Conservation (phyloP, 2,113 vertebrate genomes). For the Upupa epops region DNA sequence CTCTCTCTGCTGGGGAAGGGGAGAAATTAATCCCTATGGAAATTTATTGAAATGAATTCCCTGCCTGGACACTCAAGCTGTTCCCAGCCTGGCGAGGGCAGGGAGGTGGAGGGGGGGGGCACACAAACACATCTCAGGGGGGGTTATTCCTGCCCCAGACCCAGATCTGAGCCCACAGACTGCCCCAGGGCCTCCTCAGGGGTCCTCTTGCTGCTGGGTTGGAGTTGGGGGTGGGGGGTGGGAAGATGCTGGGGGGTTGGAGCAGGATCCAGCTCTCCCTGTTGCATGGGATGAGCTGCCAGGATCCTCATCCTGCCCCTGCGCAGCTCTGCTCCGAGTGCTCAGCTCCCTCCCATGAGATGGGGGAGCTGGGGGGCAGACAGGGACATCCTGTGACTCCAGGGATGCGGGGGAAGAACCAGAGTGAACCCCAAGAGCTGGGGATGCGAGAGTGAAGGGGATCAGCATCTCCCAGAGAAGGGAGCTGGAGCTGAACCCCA, state of each 20-base stretch:
- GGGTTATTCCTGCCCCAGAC: neutral
- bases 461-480: neutral
- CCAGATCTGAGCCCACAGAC: neutral
- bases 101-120: fast-evolving
- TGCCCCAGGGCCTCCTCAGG: neutral
- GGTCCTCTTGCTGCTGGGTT: neutral
- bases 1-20: neutral
- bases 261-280: neutral
- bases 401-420: neutral
- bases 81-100: neutral
- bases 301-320: neutral
- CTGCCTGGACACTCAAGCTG: slow-evolving; percentile 31
- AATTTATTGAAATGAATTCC: slow-evolving; percentile 80
- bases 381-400: neutral
- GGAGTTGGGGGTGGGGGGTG: too few species aligned
- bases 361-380: neutral
- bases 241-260: neutral
- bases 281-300: fast-evolving
- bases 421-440: neutral
- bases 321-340: fast-evolving
- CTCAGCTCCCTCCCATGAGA: neutral
- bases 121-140: fast-evolving
- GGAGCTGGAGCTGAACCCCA: neutral
- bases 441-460: neutral
- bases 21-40: slow-evolving; percentile 75